Conservation (phyloP, 2,113 vertebrate genomes). For the Mugil cephalus region DNA sequence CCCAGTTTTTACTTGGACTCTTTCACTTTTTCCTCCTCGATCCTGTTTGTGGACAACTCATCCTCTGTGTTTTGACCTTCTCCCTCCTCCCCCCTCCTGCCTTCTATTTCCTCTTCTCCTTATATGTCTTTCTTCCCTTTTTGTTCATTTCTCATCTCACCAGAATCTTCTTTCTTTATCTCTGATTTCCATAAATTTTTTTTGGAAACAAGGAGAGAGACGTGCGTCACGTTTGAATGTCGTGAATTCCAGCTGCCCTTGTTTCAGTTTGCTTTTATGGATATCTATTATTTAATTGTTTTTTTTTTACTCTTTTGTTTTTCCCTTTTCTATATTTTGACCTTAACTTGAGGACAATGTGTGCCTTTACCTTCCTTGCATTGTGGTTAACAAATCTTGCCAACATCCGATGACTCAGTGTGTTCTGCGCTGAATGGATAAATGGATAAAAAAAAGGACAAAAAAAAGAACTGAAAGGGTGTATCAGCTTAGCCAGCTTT, state of each 20-base stretch:
- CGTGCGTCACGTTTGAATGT: too few relatives aligned
- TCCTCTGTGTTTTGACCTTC: too few relatives aligned
- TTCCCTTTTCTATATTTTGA: background rate
- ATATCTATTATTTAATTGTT: too few relatives aligned
- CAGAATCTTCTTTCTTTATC: background rate
- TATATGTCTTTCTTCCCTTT: background rate
- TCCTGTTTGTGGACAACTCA: background rate
- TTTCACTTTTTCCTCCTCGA: background rate
- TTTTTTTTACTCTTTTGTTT: background rate
- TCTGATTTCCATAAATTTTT: too few relatives aligned
- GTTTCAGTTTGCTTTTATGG: background rate
- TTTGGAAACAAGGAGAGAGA: too few relatives aligned
- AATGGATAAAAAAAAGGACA: slow-evolving; percentile 10
- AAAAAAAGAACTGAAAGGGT: background rate
- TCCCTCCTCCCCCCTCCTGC: background rate
- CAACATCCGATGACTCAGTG: slow-evolving; percentile 37
- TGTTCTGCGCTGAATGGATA: background rate
- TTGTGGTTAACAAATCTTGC: slow-evolving; percentile 10
- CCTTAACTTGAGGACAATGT: background rate
- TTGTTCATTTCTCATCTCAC: background rate
- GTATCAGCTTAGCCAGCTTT: slow-evolving; percentile 38
- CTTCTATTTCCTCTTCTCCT: background rate
- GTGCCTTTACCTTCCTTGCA: slow-evolving; percentile 14
- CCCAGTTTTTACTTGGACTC: background rate
- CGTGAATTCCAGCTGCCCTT: too few relatives aligned